These are phyloP conservation scores for Narcine bancroftii DNA, from an alignment of 2,113 vertebrate genomes.

Conservation along the genomic window DNA sequence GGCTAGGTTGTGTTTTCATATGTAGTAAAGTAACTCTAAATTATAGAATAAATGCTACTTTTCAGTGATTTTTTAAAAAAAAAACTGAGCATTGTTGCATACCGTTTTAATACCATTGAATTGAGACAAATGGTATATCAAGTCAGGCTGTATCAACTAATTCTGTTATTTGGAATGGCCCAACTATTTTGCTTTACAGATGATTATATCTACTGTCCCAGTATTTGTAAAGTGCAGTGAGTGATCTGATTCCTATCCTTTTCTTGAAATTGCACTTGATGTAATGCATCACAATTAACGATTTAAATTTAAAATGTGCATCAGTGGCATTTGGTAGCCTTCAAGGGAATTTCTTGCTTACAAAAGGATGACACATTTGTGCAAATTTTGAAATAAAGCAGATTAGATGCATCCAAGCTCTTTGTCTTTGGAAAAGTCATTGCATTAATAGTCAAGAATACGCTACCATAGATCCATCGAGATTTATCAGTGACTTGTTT, in stretches of 20 bases:
- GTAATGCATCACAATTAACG: neutral
- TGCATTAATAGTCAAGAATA: neutral
- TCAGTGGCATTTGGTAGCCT: neutral
- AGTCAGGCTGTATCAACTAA: neutral
- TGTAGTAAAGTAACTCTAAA: neutral
- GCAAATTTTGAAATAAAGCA: neutral
- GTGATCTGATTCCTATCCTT: neutral
- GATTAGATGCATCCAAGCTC: neutral
- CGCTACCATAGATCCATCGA: neutral
- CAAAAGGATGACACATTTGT: neutral
- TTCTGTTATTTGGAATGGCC: neutral
- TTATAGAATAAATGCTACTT: neutral
- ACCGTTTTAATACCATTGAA: neutral
- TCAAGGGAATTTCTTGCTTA: neutral
- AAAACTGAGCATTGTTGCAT: neutral
- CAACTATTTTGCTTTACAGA: neutral
- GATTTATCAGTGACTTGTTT: neutral
- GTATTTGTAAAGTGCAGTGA: slow-evolving; percentile 5
- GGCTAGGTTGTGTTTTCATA: neutral
- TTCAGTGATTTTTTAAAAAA: neutral
- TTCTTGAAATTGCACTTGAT: slow-evolving; percentile 16
- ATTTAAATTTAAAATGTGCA: neutral
- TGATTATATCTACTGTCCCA: neutral
- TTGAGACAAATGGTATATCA: neutral
- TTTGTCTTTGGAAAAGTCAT: neutral